Evolutionary conservation across 2,113 vertebrate species (phyloP), one percentile per base, ranked within the genome.

Genomic region (Siniperca chuatsi): DNA sequence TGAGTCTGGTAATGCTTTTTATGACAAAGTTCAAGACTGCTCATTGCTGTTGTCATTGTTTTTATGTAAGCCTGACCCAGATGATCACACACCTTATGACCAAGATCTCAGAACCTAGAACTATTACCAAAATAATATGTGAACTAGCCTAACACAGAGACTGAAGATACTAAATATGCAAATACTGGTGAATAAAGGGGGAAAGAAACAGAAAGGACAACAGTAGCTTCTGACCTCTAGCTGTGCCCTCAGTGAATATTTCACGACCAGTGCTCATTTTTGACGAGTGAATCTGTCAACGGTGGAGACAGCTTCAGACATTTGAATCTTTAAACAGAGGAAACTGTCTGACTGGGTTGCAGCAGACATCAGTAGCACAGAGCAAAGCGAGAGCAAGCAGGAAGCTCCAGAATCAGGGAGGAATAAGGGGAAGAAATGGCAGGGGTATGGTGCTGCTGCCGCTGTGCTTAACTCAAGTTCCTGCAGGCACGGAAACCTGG

Each of bases 261-360:
- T 92, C 79, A 93, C 6, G 44, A 90, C 64, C 62, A 1, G 44
- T 18, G 76, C 83, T 90, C 84, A 81, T 88, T 91, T 94, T 91
- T 92, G 91, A 93, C 7, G 54, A 83, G 87, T 58, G 88, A 85
- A 91, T 80, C 74, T 87, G 92, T 92, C 90, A 89, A 88, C 33
- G 23, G 80, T 37, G 86, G 85, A 92, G 92, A 92, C 90, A 83
- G 87, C 82, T 89, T 87, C 60, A 84, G 87, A 91, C 76, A 78
- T 87, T 69, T 92, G 87, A 93, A 94, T 94, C 80, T 92, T 92
- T 92, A 93, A 92, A 92, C 68, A 89, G 90, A 86, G 88, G 90
- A 90, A 92, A 89, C 85, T 82, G 84, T 87, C 92, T 62, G 81
- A 81, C 89, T 83, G 80, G 75, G 83, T 90, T 94, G 86, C 89